phyloP scores from a whole-genome alignment of 2,113 vertebrate genomes.

The Scartelaos histophorus region DNA sequence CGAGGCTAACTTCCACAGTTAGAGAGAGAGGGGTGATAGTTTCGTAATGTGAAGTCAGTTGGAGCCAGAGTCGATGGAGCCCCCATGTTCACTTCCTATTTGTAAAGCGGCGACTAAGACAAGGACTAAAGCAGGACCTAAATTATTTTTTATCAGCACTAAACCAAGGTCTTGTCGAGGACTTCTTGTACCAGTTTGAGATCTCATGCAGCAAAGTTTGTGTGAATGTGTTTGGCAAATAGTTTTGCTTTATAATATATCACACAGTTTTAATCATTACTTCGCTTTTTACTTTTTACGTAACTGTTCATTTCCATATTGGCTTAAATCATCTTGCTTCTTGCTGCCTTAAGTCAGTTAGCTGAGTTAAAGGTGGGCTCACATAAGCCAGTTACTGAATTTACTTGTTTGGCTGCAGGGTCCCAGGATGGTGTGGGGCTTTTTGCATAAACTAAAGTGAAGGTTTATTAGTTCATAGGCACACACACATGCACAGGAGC shows the following conservation, averaged over 20 bases:
- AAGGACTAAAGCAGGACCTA: too few relatives aligned
- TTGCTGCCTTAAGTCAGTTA: slow-evolving; percentile 22
- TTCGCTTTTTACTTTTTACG: slow-evolving; percentile 5
- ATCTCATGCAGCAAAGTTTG: not conserved
- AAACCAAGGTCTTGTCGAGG: not conserved
- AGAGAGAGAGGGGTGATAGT: too few relatives aligned
- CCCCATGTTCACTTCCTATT: too few relatives aligned
- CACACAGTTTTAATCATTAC: slow-evolving; percentile 11
- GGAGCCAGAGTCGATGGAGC: too few relatives aligned
- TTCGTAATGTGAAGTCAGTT: too few relatives aligned
- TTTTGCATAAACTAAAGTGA: slow-evolving; percentile 62
- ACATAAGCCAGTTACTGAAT: slow-evolving; percentile 35
- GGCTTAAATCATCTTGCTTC: slow-evolving; percentile 31
- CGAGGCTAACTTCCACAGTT: too few relatives aligned
- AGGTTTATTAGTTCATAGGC: slow-evolving; percentile 64
- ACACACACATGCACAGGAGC: slow-evolving; percentile 35
- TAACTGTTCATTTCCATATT: slow-evolving; percentile 40
- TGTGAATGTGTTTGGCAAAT: slow-evolving; percentile 4
- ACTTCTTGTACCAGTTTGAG: not conserved
- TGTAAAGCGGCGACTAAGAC: too few relatives aligned
- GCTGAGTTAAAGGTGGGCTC: not conserved
- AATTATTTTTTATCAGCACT: not conserved
- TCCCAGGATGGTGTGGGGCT: slow-evolving; percentile 39
- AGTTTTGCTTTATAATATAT: not conserved
- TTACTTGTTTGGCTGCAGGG: slow-evolving; percentile 49